Base-by-base conservation (phyloP, 2,113 vertebrate genomes). In the Psittacus erithacus region DNA sequence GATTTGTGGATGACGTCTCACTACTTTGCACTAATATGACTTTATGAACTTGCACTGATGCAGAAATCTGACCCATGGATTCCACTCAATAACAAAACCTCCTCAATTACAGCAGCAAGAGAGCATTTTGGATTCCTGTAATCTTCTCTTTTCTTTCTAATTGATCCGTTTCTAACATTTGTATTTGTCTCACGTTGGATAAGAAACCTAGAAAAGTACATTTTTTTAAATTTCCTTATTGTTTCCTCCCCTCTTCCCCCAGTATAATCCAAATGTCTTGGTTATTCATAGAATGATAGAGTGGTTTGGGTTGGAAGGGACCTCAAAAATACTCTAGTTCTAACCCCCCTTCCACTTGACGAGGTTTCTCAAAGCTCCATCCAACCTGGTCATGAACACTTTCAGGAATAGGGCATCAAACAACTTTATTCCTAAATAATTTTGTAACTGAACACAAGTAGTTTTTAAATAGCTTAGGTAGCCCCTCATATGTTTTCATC, bases 21-120 rank as follows among this genome's bases (percentile, higher is more conserved):
- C 65, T 89, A 67, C 77, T 95, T 89, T 91, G 77, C 62, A 79
- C 70, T 82, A 92, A 78, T 89, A 55, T 69, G 65, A 84, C 43
- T 82, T 95, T 33, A 79, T 39, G 63, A 74, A 13, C 33, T 52
- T 69, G 27, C 39, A 64, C 11, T 16, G 63, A 1, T 28, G 31
- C 18, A 79, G 88, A 91, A 92, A 39, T 59, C 17, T 81, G 77
- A 71, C 29, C 47, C 14, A 14, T 8, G 17, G 38, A 68, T 84
- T 91, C 18, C 24, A 68, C 60, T 78, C 88, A 46, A 39, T 67
- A 68, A 60, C 18, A 84, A 17, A 82, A 70, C 63, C 15, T 4
- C 3, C 13, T 53, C 38, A 79, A 41, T 31, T 74, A 57, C 35
- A 59, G 13, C 35, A 73, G 41, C 59, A 86, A 28, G 9, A 76